Evolutionary conservation across 2,888 invertebrate species (phyloP), one percentile per base, ranked within the genome.

Genomic region (Brachycybe producta): DNA sequence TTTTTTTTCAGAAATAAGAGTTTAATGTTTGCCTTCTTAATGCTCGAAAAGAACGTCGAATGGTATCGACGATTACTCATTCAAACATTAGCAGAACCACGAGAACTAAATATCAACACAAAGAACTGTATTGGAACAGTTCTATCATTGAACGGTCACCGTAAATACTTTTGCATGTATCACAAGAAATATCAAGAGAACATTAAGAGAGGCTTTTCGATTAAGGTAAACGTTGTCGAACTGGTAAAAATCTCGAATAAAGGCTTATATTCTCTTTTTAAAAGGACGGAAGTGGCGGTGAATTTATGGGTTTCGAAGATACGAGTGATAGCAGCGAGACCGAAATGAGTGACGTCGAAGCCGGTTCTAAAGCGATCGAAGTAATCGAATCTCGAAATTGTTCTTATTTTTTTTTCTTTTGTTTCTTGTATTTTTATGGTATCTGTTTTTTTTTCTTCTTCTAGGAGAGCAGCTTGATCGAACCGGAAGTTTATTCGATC

Each of bases 111-210:
- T 56, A 92, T 98, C 54, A 97, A 95, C 73, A 87, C 91, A 21
- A 78, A 90, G 60, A 95, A 97, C 72, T 95, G 95, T 66, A 83
- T 95, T 38, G 97, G 97, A 49, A 92, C 92, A 3, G 95, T 98
- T 52, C 73, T 98, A 41, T 84, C 94, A 1, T 73, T 98, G 56
- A 97, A 97, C 71, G 95, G 97, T 23, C 88, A 91, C 71, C 76
- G 95, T 56, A 90, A 91, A 71, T 95, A 97, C 74, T 97, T 92
- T 73, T 95, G 92, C 68, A 92, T 98, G 75, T 98, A 94, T 72
- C 97, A 98, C 72, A 90, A 90, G 51, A 92, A 88, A 70, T 91
- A 92, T 69, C 85, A 86, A 1, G 90, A 88, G 50, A 39, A 47
- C 53, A 28, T 52, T 32, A 11, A 24, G 24, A 23, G 24, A 21